Evolutionary conservation across 2,797 vertebrate species (phyloP).

Genomic region (Trachurus trachurus): DNA sequence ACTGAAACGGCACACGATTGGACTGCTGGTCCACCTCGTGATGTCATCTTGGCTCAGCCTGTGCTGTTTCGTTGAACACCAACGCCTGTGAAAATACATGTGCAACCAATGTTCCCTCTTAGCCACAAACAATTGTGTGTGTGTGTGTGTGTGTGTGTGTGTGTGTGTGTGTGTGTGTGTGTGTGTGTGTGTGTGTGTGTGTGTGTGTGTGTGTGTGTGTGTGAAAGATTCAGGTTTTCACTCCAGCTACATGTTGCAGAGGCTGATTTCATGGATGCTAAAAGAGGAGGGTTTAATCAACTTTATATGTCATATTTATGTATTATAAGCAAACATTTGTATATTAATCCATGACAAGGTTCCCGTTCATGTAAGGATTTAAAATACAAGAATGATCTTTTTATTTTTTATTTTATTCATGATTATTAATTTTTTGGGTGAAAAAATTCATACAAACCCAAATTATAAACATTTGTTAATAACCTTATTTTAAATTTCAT

Average conservation of each 20-base stretch:
- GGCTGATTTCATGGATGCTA: slow-evolving; percentile 4
- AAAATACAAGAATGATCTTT: neutral
- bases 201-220: too few relatives aligned
- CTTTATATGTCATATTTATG: too few relatives aligned
- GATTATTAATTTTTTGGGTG: neutral
- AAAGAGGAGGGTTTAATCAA: neutral
- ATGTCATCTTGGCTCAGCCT: slow-evolving; percentile 60
- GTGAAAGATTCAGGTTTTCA: slow-evolving; percentile 16
- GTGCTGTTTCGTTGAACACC: slow-evolving; percentile 48
- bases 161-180: neutral
- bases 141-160: neutral
- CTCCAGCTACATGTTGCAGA: neutral
- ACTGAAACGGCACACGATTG: slow-evolving; percentile 64
- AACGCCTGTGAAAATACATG: slow-evolving; percentile 42
- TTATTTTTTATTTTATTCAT: neutral
- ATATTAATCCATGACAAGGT: neutral
- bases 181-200: neutral
- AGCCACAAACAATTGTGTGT: slow-evolving; percentile 15
- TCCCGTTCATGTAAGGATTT: neutral
- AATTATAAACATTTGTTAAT: neutral
- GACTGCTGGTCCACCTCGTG: slow-evolving; percentile 50
- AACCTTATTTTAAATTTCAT: neutral
- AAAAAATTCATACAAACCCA: neutral
- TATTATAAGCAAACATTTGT: neutral
- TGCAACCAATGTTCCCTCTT: slow-evolving; percentile 43